Evolutionary conservation across 1,140 invertebrate species (phyloP).

Genomic region (Sarcophaga bullata): DNA sequence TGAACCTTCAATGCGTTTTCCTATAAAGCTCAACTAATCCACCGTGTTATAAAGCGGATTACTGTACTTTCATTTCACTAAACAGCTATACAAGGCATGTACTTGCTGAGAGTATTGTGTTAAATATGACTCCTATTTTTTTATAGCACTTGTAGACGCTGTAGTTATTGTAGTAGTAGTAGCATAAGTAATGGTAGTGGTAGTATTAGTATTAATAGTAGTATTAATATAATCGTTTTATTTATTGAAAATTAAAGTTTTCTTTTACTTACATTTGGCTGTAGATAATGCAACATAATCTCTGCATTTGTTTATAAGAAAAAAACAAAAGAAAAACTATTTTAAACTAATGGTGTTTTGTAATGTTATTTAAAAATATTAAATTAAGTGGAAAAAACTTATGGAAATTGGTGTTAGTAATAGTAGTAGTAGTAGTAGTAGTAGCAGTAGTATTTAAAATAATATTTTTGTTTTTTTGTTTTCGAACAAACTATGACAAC

Average conservation of each 20-base stretch:
- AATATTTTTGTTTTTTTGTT: not conserved
- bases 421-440: not conserved
- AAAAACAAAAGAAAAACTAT: slow-evolving; percentile 39
- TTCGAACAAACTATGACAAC: not conserved
- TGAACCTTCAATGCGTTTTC: too few relatives aligned
- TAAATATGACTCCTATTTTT: too few relatives aligned
- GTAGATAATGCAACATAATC: slow-evolving; percentile 29
- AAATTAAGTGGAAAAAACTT: slow-evolving; percentile 10
- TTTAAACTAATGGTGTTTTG: slow-evolving; percentile 2
- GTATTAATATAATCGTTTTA: not conserved
- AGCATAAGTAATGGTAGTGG: not conserved
- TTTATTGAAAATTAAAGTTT: not conserved
- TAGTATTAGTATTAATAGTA: not conserved
- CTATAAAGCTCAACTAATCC: too few relatives aligned
- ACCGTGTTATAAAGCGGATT: too few relatives aligned
- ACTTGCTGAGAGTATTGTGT: too few relatives aligned
- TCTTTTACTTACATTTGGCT: not conserved
- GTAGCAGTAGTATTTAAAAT: too few relatives aligned
- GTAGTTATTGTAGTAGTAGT: not conserved
- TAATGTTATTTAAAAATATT: not conserved
- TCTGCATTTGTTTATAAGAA: not conserved
- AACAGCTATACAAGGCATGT: too few relatives aligned
- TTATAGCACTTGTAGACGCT: too few relatives aligned
- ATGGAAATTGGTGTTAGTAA: too few relatives aligned
- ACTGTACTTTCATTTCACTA: too few relatives aligned